Evolutionary conservation across 2,113 vertebrate species (phyloP).

Genomic region (Dasyprocta punctata): DNA sequence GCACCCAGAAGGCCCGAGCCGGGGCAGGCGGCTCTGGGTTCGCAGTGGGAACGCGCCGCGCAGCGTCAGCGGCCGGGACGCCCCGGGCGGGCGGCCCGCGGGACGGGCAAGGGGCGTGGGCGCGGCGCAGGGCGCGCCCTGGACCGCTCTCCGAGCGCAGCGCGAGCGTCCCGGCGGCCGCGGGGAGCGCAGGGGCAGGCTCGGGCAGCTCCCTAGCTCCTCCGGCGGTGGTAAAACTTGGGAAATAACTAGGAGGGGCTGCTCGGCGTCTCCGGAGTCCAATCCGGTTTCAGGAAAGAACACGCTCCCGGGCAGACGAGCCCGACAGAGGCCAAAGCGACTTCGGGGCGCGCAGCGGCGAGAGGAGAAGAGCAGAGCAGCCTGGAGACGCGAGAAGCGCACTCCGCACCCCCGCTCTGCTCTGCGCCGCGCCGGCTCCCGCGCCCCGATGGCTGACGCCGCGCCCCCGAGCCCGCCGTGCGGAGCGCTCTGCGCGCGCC

Average conservation of each 20-base stretch:
- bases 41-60: neutral
- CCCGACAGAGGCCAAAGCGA: neutral
- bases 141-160: conserved; percentile 24
- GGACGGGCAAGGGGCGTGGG: conserved; percentile 44
- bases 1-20: neutral
- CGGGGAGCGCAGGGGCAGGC: conserved; percentile 59
- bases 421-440: too few species aligned
- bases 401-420: too few species aligned
- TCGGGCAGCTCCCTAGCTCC: conserved; percentile 62
- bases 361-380: neutral
- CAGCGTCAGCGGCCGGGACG: neutral
- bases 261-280: conserved; percentile 10
- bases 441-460: conserved; percentile 26
- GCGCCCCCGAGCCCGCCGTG: neutral
- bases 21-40: neutral
- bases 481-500: neutral
- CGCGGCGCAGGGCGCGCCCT: neutral
- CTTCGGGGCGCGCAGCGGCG: neutral
- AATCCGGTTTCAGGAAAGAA: conserved; percentile 19
- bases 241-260: conserved; percentile 74
- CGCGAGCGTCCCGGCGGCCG: neutral
- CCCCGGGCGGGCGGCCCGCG: neutral
- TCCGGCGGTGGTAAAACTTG: conserved; percentile 60
- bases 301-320: conserved; percentile 16
- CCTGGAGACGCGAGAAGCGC: too few species aligned